phyloP scores from a whole-genome alignment of 2,797 vertebrate genomes.

The Austrolebias charrua region DNA sequence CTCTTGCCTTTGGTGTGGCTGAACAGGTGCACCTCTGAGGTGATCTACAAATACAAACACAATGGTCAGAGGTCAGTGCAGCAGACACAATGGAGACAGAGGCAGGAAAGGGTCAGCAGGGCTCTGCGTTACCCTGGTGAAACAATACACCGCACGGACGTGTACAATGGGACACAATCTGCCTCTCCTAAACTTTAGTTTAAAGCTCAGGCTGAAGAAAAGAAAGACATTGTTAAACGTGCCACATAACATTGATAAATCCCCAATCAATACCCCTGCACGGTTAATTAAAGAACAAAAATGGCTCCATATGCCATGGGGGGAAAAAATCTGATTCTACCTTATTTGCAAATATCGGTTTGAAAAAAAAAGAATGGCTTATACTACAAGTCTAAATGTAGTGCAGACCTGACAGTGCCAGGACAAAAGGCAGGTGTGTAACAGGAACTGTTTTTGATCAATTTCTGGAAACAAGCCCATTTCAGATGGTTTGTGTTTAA shows the following conservation, averaged over 20 bases:
- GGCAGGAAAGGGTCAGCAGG: constrained; percentile 61
- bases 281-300: not conserved
- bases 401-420: constrained; percentile 16
- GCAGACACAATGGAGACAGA: constrained; percentile 60
- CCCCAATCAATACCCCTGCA: not conserved
- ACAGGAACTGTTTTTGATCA: constrained; percentile 39
- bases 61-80: constrained; percentile 67
- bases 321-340: constrained; percentile 3
- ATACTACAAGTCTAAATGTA: constrained; percentile 4
- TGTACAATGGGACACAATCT: constrained; percentile 44
- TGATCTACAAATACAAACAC: constrained; percentile 87
- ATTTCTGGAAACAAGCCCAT: constrained; percentile 65
- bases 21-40: constrained; percentile 98
- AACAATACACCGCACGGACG: constrained; percentile 49
- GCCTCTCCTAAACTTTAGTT: constrained; percentile 25
- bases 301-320: not conserved
- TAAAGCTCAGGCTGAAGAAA: constrained; percentile 20
- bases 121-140: constrained; percentile 51
- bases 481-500: constrained; percentile 70
- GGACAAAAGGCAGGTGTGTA: constrained; percentile 39
- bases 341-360: not conserved
- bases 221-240: constrained; percentile 8
- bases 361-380: not conserved
- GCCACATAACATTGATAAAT: not conserved
- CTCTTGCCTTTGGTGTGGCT: constrained; percentile 97